Evolutionary conservation across 2,888 invertebrate species (phyloP), one percentile per base, ranked within the genome.

Genomic region (Ophion slaviceki): DNA sequence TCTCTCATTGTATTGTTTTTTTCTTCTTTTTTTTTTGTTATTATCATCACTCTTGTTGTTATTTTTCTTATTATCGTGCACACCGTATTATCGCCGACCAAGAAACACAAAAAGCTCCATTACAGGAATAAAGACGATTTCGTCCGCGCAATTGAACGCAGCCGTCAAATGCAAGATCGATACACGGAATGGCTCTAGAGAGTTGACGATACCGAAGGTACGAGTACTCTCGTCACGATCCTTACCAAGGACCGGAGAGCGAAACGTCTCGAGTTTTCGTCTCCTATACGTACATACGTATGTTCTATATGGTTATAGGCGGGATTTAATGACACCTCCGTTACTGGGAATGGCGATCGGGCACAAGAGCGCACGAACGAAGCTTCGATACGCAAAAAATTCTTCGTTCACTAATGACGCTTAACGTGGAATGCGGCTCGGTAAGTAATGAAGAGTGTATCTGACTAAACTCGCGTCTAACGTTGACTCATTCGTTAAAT

Each of bases 271-370:
- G 53, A 36, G 36, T n/a, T 36, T 57, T 66, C 36, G 6, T 53
- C 53, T 45, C 11, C 8, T 20, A 20, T 36, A 57, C 2, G 20
- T 32, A 53, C 62, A 45, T 47, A 62, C 57, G 32, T 24, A 62
- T 24, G 32, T 70, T 70, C 70, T 53, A 64, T 53, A 57, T 24
- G 66, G 76, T 66, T 77, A 77, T 67, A 14, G 10, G 53, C 68
- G 61, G 2, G 61, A 28, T 61, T 74, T 72, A 80, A 84, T 72
- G 71, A 53, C 61, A 75, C 71, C 45, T 76, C 28, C 28, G 71
- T 81, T 84, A 81, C 77, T 81, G 28, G 77, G 62, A 81, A 84
- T 77, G 84, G 84, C 74, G 62, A 81, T 81, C 81, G 81, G 74
- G 81, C 40, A 59, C 74, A 68, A 81, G 77, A 74, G 80, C 78